phyloP scores from a whole-genome alignment of 1,140 invertebrate genomes.

The Chlorops oryzae region DNA sequence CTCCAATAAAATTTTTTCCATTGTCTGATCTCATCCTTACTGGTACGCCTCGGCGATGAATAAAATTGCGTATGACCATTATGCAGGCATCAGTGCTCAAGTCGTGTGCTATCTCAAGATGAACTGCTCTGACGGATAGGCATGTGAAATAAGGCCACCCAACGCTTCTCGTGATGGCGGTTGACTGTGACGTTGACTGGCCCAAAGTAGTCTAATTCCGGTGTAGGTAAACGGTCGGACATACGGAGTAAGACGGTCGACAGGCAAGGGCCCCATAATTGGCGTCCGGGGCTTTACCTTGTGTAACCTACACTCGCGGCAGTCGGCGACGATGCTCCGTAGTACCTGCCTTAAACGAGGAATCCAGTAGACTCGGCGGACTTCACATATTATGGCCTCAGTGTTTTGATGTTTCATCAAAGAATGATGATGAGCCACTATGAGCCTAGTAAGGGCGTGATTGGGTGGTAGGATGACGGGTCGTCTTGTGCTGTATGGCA shows the following conservation, averaged over 20 bases:
- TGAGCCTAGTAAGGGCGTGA: no score
- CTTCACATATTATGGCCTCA: no score
- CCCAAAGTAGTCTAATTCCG: conserved; percentile 10
- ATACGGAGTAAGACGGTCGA: conserved; percentile 1
- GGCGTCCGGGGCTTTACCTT: conserved; percentile 9
- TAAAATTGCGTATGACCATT: conserved; percentile 17
- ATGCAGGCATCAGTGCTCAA: conserved; percentile 15
- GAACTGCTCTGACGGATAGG: conserved; percentile 16
- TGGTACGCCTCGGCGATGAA: conserved; percentile 23
- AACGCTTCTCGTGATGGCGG: conserved; percentile 21
- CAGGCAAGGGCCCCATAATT: conserved; percentile 2
- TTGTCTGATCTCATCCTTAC: conserved; percentile 34
- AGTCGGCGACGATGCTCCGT: background rate
- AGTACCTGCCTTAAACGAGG: no score
- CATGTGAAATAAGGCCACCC: conserved; percentile 25
- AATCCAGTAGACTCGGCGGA: no score
- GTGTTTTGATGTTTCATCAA: no score
- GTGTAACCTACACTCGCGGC: background rate
- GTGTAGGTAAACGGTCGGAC: conserved; percentile 11
- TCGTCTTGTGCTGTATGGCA: no score
- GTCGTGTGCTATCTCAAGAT: conserved; percentile 17
- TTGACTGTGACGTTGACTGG: conserved; percentile 16
- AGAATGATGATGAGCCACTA: no score
- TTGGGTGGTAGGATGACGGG: no score
- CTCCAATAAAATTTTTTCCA: conserved; percentile 41